Conservation (phyloP, 2,797 vertebrate genomes). For the Premnoplex brunnescens region DNA sequence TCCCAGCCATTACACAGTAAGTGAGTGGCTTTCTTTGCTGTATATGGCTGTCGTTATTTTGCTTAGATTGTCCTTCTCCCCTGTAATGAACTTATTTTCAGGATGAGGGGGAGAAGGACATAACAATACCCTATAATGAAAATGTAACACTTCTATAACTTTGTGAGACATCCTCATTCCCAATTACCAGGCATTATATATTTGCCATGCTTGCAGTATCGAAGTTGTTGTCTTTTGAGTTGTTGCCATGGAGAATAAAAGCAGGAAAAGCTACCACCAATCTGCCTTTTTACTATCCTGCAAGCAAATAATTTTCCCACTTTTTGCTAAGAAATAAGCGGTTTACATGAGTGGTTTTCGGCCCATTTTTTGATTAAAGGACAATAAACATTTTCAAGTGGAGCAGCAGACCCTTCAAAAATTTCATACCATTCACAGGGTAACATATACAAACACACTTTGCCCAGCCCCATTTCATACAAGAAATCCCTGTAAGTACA, state of each 20-base stretch:
- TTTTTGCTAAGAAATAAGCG: not conserved
- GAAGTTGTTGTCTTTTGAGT: not conserved
- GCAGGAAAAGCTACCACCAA: conserved; percentile 31
- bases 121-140: not conserved
- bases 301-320: not conserved
- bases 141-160: not conserved
- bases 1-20: not conserved
- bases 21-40: not conserved
- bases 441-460: accelerated
- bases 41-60: not conserved
- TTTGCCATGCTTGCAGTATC: not conserved
- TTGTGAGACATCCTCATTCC: not conserved
- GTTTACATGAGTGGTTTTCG: not conserved
- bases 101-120: not conserved
- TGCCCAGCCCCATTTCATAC: not conserved
- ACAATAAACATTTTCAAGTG: not conserved
- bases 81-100: not conserved
- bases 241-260: conserved; percentile 52
- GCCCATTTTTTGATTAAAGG: not conserved
- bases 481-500: not conserved
- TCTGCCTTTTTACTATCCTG: conserved; percentile 34
- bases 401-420: not conserved
- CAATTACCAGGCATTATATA: not conserved
- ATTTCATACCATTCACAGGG: not conserved
- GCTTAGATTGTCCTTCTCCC: not conserved